Evolutionary conservation across 92 coral and sea anemone genomes (phyloP).

Genomic region (Epizoanthus ramosus): DNA sequence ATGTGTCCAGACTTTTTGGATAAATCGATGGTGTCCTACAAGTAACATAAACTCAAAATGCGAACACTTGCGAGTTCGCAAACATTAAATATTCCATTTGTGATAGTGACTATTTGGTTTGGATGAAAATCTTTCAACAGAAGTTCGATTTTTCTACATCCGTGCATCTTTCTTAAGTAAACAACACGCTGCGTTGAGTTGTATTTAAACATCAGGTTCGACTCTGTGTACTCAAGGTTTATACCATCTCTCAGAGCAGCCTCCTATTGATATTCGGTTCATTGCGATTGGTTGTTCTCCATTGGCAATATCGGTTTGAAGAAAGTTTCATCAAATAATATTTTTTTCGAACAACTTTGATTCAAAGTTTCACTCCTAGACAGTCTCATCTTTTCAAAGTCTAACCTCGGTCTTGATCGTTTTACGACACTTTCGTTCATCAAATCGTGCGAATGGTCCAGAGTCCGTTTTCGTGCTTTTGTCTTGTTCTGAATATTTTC

Average conservation of each 20-base stretch:
- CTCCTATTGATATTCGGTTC: background rate
- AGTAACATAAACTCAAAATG: background rate
- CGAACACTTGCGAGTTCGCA: background rate
- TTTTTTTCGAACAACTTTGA: conserved; percentile 34
- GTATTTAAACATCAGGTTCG: background rate
- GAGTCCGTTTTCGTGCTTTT: conserved; percentile 20
- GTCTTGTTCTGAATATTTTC: conserved; percentile 16
- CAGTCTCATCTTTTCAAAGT: conserved; percentile 91
- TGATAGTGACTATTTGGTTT: background rate
- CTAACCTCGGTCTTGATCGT: conserved; percentile 83
- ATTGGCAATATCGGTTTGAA: conserved; percentile 38
- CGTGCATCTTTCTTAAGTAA: background rate
- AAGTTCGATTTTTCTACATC: background rate
- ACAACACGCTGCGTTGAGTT: conserved; percentile 20
- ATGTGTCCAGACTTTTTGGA: conserved; percentile 19
- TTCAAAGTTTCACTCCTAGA: conserved; percentile 55
- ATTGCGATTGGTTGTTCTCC: conserved; percentile 14
- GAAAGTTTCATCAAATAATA: conserved; percentile 36
- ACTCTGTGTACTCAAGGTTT: conserved; percentile 2
- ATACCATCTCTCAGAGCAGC: background rate
- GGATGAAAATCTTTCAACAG: background rate
- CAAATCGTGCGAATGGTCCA: conserved; percentile 24
- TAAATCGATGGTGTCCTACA: background rate
- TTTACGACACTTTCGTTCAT: conserved; percentile 47
- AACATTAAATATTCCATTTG: background rate